Evolutionary conservation across 2,113 vertebrate species (phyloP), one percentile per base, ranked within the genome.

Genomic region (Crypturellus undulatus): DNA sequence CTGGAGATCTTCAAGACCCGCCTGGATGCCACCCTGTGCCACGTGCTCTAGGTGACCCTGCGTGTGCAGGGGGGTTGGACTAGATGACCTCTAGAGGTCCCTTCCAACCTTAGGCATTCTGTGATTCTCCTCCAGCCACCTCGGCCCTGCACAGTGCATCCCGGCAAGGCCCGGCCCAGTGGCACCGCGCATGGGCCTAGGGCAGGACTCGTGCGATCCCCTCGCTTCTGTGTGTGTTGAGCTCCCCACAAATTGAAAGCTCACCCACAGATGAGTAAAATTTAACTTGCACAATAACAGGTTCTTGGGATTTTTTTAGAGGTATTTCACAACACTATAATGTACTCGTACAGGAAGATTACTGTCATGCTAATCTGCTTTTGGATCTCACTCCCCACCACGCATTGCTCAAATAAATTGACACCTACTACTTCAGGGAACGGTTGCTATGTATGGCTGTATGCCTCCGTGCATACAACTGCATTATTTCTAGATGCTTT

Each of bases 361-460:
- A 86, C 82, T 95, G 90, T 96, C 95, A 86, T 47, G 65, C 65
- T 88, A 88, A 90, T 96, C 82, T 81, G 91, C 90, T 93, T 93
- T 94, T 84, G 96, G 64, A 88, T 94, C 91, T 79, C 87, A 64
- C 51, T 79, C 52, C 68, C 63, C 65, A 40, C 82, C 43, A 58
- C 79, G 67, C 68, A 71, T 68, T 87, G 93, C 93, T 94, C 79
- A 94, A 47, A 92, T 87, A 96, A 90, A 54, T 7, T 94, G 94
- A 94, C 47, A 56, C 9, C 9, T 91, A 80, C 85, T 90, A 90
- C 91, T 88, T 88, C 85, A 68, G 93, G 90, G 20, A 67, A 90
- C 83, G 3, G 64, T 86, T 77, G 62, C 86, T 96, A 83, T 82
- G 88, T 93, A 94, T 60, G 90, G 95, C 94, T 96, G 91, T 94